Base-by-base conservation (phyloP, 1,140 invertebrate genomes). In the Laodelphax striatellus region DNA sequence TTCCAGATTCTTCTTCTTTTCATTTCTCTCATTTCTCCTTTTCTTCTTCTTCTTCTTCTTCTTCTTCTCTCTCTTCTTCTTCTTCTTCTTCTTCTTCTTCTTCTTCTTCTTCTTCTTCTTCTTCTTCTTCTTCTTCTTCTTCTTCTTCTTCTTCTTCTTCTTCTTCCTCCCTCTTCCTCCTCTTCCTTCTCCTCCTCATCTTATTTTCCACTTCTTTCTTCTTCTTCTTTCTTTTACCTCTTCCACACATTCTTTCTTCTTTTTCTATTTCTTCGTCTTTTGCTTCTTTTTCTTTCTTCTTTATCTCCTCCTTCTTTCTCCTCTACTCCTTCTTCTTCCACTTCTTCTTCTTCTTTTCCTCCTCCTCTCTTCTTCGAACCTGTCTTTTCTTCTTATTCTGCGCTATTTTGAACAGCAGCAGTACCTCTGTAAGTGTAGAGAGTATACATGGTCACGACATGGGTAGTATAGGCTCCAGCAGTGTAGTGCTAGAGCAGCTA, bases 101-200 rank as follows among this genome's bases (percentile, higher is more conserved):
- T 56, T 56, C 9, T 55, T 56, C 31, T 31, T 43, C 55, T 56
- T 56, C 31, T 21, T 56, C 55, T 31, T 56, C 19, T 31, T 21
- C 55, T 31, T 24, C 21, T 21, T 56, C 19, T 31, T 21, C 19
- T 43, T 11, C 55, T 31, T 24, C 55, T 56, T 56, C 19, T 56
- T 31, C 55, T n/a, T 31, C n/a, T 55, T 21, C 24, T 56, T 56
- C 55, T 31, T 56, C 19, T 56, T 31, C 55, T 56, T 56, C 31
- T 31, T 56, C 31, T 31, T 56, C 24, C 24, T 56, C 55, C 11
- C 21, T 21, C 55, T 56, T 17, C 21, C 24, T 55, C 13, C 16
- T 38, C 16, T 28, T 28, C 24, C 24, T 28, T 28, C 24, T 28
- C 6, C 24, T 28, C 24, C 6, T 28, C 24, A 4, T 38, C 54